Evolutionary conservation across 2,797 vertebrate genomes (phyloP), one percentile per base, ranked within the genome.

Genomic region (Anguilla pacifica): DNA sequence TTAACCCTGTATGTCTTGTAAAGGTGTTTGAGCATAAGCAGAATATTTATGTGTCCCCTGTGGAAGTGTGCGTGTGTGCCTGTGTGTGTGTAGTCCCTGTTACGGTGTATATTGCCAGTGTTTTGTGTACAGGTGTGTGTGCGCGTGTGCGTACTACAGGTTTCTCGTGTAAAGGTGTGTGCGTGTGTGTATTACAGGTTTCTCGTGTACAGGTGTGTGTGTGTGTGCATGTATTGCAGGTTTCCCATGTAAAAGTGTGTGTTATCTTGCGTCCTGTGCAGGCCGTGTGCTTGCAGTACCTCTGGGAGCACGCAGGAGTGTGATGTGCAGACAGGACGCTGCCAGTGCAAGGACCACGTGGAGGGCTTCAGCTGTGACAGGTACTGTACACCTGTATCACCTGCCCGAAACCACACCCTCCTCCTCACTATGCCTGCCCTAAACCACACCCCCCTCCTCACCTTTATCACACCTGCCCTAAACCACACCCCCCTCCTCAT

Each of bases 291-390:
- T 7, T 99, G 98, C 90, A 94, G 97, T 31, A 96, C 96, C 1
- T 94, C 97, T 0, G 98, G 98, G 91, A 99, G 98, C 92, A 97
- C 95, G 0, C 97, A 97, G 87, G 98, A 99, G 81, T 99, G 98
- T 89, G 98, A 98, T 0, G 85, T 98, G 0, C 96, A 96, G 92
- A 97, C 97, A 0, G 98, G 98, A 55, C 97, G 97, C 89, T 99
- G 98, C 89, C 95, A 95, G 9, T 99, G 98, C 92, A 99, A 97
- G 92, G 98, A 98, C 85, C 97, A 97, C 0, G 98, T 99, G 0
- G 98, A 99, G 92, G 98, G 98, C 2, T 99, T 99, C 96, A 97
- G 91, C 92, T 99, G 98, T 11, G 98, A 99, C 95, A 97, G 98
- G 98, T 99, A 94, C 72, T 64, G 9, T 82, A 13, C 55, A 17